phyloP scores from a whole-genome alignment of 2,888 invertebrate genomes.

The Himalopsyche japonica region DNA sequence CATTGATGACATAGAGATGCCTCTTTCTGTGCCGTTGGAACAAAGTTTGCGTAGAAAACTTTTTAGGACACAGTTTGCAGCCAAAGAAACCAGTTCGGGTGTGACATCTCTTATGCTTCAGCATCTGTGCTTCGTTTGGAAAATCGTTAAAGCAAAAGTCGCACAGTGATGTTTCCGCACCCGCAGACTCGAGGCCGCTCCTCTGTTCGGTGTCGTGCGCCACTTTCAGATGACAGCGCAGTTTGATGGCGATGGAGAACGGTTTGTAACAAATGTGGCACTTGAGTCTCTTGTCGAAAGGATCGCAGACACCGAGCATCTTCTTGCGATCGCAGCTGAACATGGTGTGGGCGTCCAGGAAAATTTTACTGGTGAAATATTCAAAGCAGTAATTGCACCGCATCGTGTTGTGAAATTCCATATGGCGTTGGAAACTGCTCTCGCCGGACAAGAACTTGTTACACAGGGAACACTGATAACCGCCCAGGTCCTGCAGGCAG shows the following conservation, averaged over 20 bases:
- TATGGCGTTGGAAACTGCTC: conserved; percentile 57
- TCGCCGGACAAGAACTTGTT: conserved; percentile 55
- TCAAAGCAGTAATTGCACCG: conserved; percentile 59
- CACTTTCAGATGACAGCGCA: conserved; percentile 56
- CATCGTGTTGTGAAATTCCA: conserved; percentile 57
- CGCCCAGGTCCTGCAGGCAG: conserved; percentile 49
- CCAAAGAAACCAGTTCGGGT: conserved; percentile 52
- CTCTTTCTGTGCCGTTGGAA: conserved; percentile 60
- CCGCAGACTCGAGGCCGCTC: conserved; percentile 46
- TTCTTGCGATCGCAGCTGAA: conserved; percentile 56
- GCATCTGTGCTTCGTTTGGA: conserved; percentile 53
- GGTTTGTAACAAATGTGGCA: conserved; percentile 57
- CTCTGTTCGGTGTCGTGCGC: conserved; percentile 50
- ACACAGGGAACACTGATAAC: conserved; percentile 57
- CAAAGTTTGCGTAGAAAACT: conserved; percentile 56
- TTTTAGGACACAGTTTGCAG: conserved; percentile 58
- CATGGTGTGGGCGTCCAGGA: conserved; percentile 55
- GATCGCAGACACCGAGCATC: conserved; percentile 54
- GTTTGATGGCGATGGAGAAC: conserved; percentile 56
- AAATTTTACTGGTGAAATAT: conserved; percentile 53
- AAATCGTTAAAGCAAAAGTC: conserved; percentile 58
- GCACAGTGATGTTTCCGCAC: conserved; percentile 51
- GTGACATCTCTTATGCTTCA: conserved; percentile 54
- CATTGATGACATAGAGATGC: conserved; percentile 52
- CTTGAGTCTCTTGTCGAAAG: conserved; percentile 53